Conservation (phyloP, 2,797 vertebrate genomes). For the Geotrypetes seraphini region DNA sequence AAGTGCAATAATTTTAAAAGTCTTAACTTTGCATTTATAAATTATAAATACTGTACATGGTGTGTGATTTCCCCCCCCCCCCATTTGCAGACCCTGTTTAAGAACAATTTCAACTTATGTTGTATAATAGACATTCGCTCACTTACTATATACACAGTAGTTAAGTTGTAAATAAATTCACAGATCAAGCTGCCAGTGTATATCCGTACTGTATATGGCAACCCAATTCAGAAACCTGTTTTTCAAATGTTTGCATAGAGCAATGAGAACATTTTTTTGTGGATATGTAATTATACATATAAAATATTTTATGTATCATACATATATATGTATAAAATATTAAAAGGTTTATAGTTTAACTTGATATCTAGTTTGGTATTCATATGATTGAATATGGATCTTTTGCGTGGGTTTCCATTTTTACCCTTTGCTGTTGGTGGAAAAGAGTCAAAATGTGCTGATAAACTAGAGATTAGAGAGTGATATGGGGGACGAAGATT, state of each 20-base stretch:
- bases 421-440: no score
- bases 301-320: conserved; percentile 65
- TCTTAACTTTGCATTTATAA: conserved; percentile 69
- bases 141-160: conserved; percentile 38
- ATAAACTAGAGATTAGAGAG: no score
- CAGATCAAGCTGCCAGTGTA: conserved; percentile 35
- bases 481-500: no score
- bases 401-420: no score
- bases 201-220: conserved; percentile 36
- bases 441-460: no score
- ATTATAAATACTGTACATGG: conserved; percentile 73
- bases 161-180: conserved; percentile 59
- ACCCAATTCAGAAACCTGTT: conserved; percentile 30
- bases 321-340: conserved; percentile 40
- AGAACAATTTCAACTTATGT: conserved; percentile 47
- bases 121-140: conserved; percentile 52
- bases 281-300: conserved; percentile 63
- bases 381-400: conserved; percentile 63
- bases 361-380: conserved; percentile 52
- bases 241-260: conserved; percentile 42
- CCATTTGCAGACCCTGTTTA: conserved; percentile 66
- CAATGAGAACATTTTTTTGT: conserved; percentile 52
- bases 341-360: conserved; percentile 63
- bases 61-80: conserved; percentile 65
- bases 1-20: conserved; percentile 69